A percentile compares a stretch with the other conserved stretches of the same genome.
Evolutionary conservation across 2,113 vertebrate genomes (phyloP).

Genomic region (Cepphus grylle): DNA sequence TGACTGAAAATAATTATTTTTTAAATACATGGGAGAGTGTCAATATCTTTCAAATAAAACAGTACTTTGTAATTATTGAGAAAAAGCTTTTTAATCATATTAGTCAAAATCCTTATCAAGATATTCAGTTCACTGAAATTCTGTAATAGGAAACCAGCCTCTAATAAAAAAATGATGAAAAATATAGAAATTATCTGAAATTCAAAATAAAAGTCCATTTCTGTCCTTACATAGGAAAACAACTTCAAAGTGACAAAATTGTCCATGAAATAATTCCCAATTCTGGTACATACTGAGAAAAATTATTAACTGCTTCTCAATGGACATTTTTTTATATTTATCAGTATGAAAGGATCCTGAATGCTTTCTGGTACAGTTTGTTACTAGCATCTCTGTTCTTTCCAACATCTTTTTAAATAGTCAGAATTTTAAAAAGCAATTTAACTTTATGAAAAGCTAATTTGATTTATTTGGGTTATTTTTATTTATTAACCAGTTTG

Average conservation of each 20-base stretch:
- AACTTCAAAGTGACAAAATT: not conserved
- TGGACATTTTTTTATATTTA: not conserved
- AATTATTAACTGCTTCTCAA: not conserved
- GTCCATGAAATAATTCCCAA: not conserved
- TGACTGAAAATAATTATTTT: not conserved
- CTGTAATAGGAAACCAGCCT: not conserved
- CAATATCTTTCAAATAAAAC: not conserved
- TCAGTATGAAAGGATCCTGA: not conserved
- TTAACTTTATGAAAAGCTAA: constrained; percentile 10
- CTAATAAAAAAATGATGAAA: not conserved
- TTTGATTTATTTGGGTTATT: constrained; percentile 37
- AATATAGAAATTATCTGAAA: not conserved
- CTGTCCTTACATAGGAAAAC: not conserved
- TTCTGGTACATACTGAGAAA: not conserved
- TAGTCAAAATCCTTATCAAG: not conserved
- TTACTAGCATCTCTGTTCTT: not conserved
- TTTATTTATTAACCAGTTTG: constrained; percentile 55
- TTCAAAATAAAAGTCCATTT: not conserved
- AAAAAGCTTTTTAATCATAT: not conserved
- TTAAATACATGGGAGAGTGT: not conserved
- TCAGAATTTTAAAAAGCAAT: constrained; percentile 12
- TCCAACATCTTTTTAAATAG: not conserved
- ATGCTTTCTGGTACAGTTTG: not conserved
- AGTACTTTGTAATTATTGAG: not conserved
- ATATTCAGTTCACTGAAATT: not conserved